Conservation (phyloP, 2,888 invertebrate species). For the Leucoptera coffeella region DNA sequence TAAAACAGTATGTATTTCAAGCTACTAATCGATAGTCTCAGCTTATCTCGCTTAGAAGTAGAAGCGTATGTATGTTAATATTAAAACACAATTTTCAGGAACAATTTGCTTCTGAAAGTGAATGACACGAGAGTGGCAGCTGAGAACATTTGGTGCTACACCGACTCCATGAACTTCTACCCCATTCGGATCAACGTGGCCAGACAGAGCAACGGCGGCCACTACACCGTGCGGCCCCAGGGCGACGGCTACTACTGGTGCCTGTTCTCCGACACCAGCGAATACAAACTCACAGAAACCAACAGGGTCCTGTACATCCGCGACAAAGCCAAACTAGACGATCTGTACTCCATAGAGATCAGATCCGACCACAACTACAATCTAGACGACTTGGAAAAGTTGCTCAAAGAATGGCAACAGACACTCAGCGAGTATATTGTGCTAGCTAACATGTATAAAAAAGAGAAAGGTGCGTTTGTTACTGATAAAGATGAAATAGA, state of each 20-base stretch:
- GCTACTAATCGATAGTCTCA: too few species aligned
- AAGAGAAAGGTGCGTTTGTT: slow-evolving; percentile 10
- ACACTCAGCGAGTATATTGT: slow-evolving; percentile 25
- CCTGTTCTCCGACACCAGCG: slow-evolving; percentile 17
- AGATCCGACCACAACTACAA: slow-evolving; percentile 10
- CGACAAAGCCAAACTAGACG: slow-evolving; percentile 13
- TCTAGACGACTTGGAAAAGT: slow-evolving; percentile 9
- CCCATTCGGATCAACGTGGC: slow-evolving; percentile 17
- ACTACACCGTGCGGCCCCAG: slow-evolving; percentile 15
- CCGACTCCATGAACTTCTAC: slow-evolving; percentile 22
- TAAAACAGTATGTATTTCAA: too few species aligned
- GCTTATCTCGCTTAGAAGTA: too few species aligned
- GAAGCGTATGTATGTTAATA: too few species aligned
- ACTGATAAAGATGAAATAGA: slow-evolving; percentile 10
- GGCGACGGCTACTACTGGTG: slow-evolving; percentile 43
- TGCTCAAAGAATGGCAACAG: slow-evolving; percentile 15
- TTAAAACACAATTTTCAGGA: too few species aligned
- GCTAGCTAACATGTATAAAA: slow-evolving; percentile 19
- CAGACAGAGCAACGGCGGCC: slow-evolving; percentile 11
- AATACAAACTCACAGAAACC: slow-evolving; percentile 18
- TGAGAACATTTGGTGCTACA: slow-evolving; percentile 24
- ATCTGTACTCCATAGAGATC: slow-evolving; percentile 24
- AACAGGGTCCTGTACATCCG: slow-evolving; percentile 23
- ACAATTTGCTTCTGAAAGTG: too few species aligned
- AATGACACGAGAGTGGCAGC: slow-evolving; percentile 13